phyloP scores from a whole-genome alignment of 2,113 vertebrate species.

The Eonycteris spelaea region DNA sequence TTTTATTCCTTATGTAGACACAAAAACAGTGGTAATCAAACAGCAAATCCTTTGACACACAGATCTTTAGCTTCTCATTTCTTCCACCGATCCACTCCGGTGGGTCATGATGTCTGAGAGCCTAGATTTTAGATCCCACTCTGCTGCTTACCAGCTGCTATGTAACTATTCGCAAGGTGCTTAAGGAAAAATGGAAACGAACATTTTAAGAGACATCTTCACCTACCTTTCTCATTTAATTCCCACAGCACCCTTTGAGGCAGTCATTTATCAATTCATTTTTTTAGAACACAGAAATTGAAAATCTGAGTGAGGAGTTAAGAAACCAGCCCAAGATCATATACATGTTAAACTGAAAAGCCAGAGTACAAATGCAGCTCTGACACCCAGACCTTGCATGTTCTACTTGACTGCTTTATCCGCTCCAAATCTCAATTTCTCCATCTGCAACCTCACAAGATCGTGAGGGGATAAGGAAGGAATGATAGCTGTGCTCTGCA shows the following conservation, averaged over 20 bases:
- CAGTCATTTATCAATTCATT: not conserved
- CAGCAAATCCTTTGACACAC: not conserved
- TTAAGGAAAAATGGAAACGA: not conserved
- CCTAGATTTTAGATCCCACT: not conserved
- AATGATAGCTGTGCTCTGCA: not conserved
- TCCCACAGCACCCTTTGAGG: not conserved
- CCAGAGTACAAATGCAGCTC: not conserved
- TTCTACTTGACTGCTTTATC: not conserved
- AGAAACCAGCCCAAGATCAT: conserved; percentile 8
- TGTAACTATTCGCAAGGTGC: not conserved
- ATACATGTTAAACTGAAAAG: not conserved
- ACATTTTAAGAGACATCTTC: not conserved
- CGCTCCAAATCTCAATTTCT: not conserved
- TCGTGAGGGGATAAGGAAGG: not conserved
- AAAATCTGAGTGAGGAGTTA: conserved; percentile 2
- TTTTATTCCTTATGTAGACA: not conserved
- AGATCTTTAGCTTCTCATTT: not conserved
- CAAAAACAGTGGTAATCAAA: not conserved
- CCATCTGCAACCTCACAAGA: not conserved
- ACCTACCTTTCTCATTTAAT: not conserved
- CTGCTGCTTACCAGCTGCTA: not conserved
- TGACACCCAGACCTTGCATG: not conserved
- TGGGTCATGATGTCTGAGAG: not conserved
- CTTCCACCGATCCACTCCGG: not conserved
- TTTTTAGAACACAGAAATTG: not conserved